phyloP scores from a whole-genome alignment of 2,888 invertebrate species.

The Taphrorychus bicolor region DNA sequence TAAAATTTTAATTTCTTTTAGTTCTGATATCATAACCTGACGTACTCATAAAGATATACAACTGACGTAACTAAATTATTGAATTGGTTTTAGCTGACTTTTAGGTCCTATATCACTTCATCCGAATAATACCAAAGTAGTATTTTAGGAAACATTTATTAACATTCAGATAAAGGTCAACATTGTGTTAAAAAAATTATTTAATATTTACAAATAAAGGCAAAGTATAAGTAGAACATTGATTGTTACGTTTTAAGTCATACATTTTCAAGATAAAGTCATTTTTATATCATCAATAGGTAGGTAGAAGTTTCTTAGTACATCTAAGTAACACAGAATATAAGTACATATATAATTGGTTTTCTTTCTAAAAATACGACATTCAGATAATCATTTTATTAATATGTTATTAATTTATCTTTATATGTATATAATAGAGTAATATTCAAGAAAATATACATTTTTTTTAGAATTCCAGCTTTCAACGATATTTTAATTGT shows the following conservation, averaged over 20 bases:
- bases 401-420: not conserved
- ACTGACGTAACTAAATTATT: too few species aligned
- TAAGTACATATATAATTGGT: too few species aligned
- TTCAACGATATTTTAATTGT: conserved; percentile 19
- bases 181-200: conserved; percentile 24
- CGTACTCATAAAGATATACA: too few species aligned
- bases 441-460: conserved; percentile 36
- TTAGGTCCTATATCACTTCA: too few species aligned
- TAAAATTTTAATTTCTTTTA: too few species aligned
- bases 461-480: conserved; percentile 39
- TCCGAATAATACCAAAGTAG: too few species aligned
- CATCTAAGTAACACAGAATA: conserved; percentile 22
- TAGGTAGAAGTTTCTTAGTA: not conserved
- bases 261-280: conserved; percentile 7
- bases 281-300: conserved; percentile 7
- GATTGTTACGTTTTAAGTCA: conserved; percentile 30
- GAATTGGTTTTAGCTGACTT: too few species aligned
- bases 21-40: too few species aligned
- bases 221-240: conserved; percentile 16
- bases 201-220: conserved; percentile 9
- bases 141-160: conserved; percentile 39
- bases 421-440: conserved; percentile 8
- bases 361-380: conserved; percentile 29
- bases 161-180: conserved; percentile 28
- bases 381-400: conserved; percentile 13